Base-by-base conservation (phyloP, 2,888 invertebrate genomes). In the Epinotia nisella region DNA sequence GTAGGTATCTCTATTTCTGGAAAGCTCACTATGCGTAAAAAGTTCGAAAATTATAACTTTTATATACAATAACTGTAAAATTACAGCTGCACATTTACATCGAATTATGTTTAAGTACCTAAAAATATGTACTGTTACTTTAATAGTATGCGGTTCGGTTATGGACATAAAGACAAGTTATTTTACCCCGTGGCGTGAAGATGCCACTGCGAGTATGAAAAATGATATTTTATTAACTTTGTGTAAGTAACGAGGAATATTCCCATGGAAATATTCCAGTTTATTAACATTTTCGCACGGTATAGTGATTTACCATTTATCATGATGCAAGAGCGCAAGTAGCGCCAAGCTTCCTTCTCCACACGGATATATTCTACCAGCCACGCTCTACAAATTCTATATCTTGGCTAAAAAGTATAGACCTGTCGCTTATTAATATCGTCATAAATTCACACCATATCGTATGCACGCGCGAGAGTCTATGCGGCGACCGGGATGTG, bases 181-280 rank as follows among this genome's bases (percentile, higher is more conserved):
- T 69, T 64, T 68, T 72, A 39, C 62, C 73, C 69, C 11, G 24
- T 41, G 69, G 73, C 73, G 68, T 41, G 62, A 64, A 19, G 71
- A 67, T 35, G 71, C 41, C 59, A 15, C 56, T 41, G n/a, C 55
- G 56, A 55, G 66, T 62, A 69, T 69, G 73, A 73, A 73, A 73
- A 73, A 73, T 73, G 24, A 5, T 59, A 59, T 59, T 59, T 64
- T 73, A 73, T 69, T 69, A 55, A 69, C 73, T 21, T 56, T 24
- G 62, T 51, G 62, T 69, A 58, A 71, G 49, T 73, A 73, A 73
- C 64, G 73, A 69, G 73, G 68, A 68, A 41, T 59, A 56, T 73
- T 73, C 73, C 53, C 73, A 73, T 29, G 68, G 58, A 69, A 53
- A 29, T 39, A 51, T 59, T 73, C 51, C 64, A 49, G 51, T 73